Evolutionary conservation across 2,113 vertebrate genomes (phyloP), one percentile per base, ranked within the genome.

Genomic region (Tetrao urogallus): DNA sequence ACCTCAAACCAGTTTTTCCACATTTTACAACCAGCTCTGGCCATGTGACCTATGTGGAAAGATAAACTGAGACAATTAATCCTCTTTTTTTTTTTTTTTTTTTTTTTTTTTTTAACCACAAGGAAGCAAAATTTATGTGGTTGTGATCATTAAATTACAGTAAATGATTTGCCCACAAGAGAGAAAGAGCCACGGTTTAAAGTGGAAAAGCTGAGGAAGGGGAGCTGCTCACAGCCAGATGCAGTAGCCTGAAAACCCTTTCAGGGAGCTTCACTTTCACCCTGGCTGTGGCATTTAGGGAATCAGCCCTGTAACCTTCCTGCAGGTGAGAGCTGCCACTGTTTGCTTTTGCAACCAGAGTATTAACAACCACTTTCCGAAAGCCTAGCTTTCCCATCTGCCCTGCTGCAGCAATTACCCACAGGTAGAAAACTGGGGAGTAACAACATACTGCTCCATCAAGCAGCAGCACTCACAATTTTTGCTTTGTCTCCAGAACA

Each of bases 1-100:
- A 50, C 56, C 95, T 90, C 88, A 94, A 96, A 97, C 98, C 78
- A 11, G 90, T 97, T 96, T 87, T 95, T 95, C 97, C 91, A 96
- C 97, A 96, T 98, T 97, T 97, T 91, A 61, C 70, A 94, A 95
- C 81, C 77, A 83, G 52, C 91, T 90, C 81, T 52, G 43, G 72
- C 86, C 95, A 94, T 61, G 92, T 95, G 96, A 97, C 93, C 40
- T 81, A 64, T 13, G 27, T 87, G 88, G 95, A 96, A 97, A 97
- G 96, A 95, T 83, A 97, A 97, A 89, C 92, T 13, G 40, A 93
- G 91, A 89, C 13, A 93, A 91, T 57, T 93, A 97, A 97, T 98
- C 88, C 70, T 90, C 70, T 79, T 78, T 83, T 82, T 5, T 79
- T 82, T 80, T 79, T 82, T 80, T 5, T 76, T 61, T 90, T 61